Evolutionary conservation across 2,113 vertebrate genomes (phyloP), one percentile per base, ranked within the genome.

Genomic region (Vimba vimba): DNA sequence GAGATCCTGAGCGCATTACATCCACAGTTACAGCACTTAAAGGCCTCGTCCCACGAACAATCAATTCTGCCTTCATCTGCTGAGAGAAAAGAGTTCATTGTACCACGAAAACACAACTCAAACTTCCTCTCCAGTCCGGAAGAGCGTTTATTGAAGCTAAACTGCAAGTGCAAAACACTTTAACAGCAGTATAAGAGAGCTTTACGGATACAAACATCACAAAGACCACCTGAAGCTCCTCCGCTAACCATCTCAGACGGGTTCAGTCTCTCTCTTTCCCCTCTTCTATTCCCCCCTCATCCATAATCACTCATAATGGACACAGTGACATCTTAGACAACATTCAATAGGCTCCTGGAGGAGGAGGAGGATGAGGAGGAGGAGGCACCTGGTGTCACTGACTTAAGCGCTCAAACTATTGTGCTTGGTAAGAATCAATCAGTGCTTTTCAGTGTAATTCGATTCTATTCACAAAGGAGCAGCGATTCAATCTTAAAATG

Each of bases 361-460:
- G 12, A 47, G 84, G 23, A 82, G 85, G 45, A 89, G 87, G 12
- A 47, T 50, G 89, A 89, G 87, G n/a, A 47, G 83, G 86, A 84
- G 85, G 45, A 59, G 21, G 76, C 82, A 59, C 33, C 92, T 87
- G 89, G 91, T 86, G 91, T 91, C 91, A 93, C 91, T 88, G 91
- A 87, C 92, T 90, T 90, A 93, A 93, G 94, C 88, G 91, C 91
- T 90, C 89, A 91, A 91, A 93, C 92, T 91, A 91, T 92, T 93
- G 92, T 92, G 92, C 92, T 93, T 92, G 82, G 83, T 90, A 92
- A 90, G 91, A 94, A 94, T 94, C 93, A 93, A 94, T 93, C 89
- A 91, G 85, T 68, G 91, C 93, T 94, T 92, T 91, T 91, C 91
- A 92, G 89, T 71, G 88, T 92, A 94, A 94, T 93, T 93, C 87